Base-by-base conservation (phyloP, 2,797 vertebrate genomes). In the Presbytis comata region DNA sequence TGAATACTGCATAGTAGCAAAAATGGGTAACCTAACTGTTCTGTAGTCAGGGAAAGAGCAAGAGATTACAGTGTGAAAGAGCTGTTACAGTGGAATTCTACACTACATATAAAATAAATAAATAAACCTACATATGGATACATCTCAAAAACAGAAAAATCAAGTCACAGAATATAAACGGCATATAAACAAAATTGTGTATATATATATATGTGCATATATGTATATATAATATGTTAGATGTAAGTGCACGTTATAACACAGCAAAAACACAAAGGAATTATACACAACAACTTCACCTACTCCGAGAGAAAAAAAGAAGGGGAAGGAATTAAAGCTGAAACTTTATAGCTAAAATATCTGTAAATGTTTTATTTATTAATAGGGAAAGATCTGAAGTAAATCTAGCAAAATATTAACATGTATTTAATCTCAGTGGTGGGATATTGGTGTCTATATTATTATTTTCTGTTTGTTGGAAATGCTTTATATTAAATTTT, bases 291-390 rank as follows among this genome's bases (percentile, higher is more conserved):
- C 11, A 55, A 59, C 8, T 53, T 78, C 19, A 67, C 64, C 46
- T 88, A 41, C 41, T 85, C 81, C 64, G 41, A 76, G 21, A 53
- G 74, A 91, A 41, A 44, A 84, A 84, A 79, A 33, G 67, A 76
- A 59, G 13, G 44, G 5, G 3, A 74, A 91, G 55, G 21, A 91
- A 89, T 59, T 64, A 91, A 89, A 91, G 21, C 41, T 76, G n/a
- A 59, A 75, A 61, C 26, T 30, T 91, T 75, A 64, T 26, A 74
- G 33, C 19, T 94, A 46, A 87, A 79, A 30, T 72, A 64, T 67
- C 44, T 57, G 16, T 83, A 93, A 93, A 90, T 95, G 55, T 81
- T 88, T 89, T 81, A 50, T 85, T 79, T 84, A 61, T 76, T 94
- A 33, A 91, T 94, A 96, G 46, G n/a, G 76, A 84, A 87, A 80